A percentile compares a stretch with the other conserved stretches of the same genome.
Evolutionary conservation across 1,140 invertebrate genomes (phyloP).

Genomic region (Sitodiplosis mosellana): DNA sequence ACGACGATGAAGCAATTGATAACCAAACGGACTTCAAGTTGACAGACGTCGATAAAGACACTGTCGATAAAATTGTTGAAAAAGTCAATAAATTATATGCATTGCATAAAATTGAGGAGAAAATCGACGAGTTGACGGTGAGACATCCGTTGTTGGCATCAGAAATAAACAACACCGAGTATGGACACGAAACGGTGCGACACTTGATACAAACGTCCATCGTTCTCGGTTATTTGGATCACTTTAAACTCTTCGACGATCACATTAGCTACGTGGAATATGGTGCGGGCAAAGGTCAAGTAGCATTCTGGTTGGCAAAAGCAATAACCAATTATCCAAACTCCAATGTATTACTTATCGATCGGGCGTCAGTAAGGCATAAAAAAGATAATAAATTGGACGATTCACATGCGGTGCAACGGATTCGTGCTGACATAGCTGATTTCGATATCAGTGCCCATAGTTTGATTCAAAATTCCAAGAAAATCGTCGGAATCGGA

Average conservation of each 20-base stretch:
- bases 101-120: slow-evolving; percentile 15
- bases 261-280: slow-evolving; percentile 62
- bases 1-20: slow-evolving; percentile 7
- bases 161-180: slow-evolving; percentile 39
- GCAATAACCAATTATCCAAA: slow-evolving; percentile 29
- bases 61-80: slow-evolving; percentile 26
- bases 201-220: slow-evolving; percentile 55
- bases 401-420: slow-evolving; percentile 29
- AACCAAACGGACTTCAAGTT: slow-evolving; percentile 16
- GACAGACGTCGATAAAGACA: slow-evolving; percentile 23
- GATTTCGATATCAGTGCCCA: slow-evolving; percentile 45
- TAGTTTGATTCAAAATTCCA: slow-evolving; percentile 26
- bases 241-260: slow-evolving; percentile 31
- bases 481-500: slow-evolving; percentile 45
- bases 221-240: slow-evolving; percentile 40
- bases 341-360: slow-evolving; percentile 47
- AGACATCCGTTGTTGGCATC: slow-evolving; percentile 29
- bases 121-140: slow-evolving; percentile 27
- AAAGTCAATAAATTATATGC: slow-evolving; percentile 29
- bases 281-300: slow-evolving; percentile 66
- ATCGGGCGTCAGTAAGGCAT: slow-evolving; percentile 57
- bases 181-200: slow-evolving; percentile 40
- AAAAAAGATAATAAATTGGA: slow-evolving; percentile 56
- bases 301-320: slow-evolving; percentile 54
- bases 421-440: slow-evolving; percentile 53